A percentile compares a stretch with the other conserved stretches of the same genome.
These are phyloP conservation scores for Calypte anna DNA, from an alignment of 2,113 vertebrate genomes.

Conservation along the genomic window DNA sequence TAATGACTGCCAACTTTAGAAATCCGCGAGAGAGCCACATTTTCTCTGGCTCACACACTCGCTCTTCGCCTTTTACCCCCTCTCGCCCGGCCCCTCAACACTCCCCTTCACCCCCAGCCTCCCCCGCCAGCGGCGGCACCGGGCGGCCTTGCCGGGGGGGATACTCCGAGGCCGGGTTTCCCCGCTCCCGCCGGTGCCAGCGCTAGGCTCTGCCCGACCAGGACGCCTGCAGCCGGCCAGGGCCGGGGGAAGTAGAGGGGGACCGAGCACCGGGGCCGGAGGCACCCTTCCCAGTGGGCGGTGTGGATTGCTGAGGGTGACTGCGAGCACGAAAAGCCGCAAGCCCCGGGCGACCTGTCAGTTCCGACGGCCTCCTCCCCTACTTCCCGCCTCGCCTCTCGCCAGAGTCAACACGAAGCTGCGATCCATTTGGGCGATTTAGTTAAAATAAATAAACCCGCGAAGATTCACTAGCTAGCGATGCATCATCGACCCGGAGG, in stretches of 20 bases:
- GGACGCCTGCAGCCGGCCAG: background rate
- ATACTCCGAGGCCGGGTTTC: no score
- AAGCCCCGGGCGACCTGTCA: background rate
- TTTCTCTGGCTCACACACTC: background rate
- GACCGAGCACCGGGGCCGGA: background rate
- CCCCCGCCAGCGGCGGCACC: background rate
- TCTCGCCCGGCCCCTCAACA: no score
- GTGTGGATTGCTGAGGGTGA: background rate
- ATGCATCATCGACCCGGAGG: slow-evolving; percentile 34
- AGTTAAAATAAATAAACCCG: slow-evolving; percentile 48
- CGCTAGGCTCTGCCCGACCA: background rate
- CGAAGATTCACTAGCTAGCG: slow-evolving; percentile 12
- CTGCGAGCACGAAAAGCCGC: background rate
- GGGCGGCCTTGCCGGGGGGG: background rate
- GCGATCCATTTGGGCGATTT: slow-evolving; percentile 31
- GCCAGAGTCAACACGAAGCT: slow-evolving; percentile 29
- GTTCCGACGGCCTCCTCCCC: background rate
- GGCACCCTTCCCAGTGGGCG: background rate
- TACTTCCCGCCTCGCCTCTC: background rate
- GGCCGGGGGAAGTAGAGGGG: background rate
- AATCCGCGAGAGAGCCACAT: background rate
- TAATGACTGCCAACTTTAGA: background rate
- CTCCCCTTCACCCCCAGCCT: no score
- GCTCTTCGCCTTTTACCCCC: background rate
- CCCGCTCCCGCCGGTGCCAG: background rate